Conservation (phyloP, 1,140 invertebrate species). For the Drosophila ambigua region DNA sequence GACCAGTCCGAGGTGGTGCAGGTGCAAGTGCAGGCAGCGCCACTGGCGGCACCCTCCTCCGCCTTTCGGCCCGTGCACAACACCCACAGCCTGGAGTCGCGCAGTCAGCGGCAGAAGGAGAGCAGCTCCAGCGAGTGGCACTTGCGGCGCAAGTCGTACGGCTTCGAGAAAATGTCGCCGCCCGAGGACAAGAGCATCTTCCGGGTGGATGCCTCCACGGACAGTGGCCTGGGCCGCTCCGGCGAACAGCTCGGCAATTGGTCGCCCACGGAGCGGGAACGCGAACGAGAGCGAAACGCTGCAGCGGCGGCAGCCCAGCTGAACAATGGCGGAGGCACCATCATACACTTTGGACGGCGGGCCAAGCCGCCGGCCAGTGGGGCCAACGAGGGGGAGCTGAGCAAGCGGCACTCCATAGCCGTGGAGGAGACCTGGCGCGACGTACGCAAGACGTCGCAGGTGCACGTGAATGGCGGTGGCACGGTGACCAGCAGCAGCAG, state of each 20-base stretch:
- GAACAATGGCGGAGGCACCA: constrained; percentile 53
- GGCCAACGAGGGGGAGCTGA: constrained; percentile 66
- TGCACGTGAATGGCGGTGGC: constrained; percentile 65
- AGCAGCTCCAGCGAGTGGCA: constrained; percentile 87
- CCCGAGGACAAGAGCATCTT: constrained; percentile 84
- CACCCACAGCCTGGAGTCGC: constrained; percentile 86
- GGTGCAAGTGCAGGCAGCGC: constrained; percentile 71
- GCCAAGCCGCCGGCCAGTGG: constrained; percentile 13
- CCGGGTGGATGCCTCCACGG: constrained; percentile 88
- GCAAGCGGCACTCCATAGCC: constrained; percentile 86
- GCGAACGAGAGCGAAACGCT: constrained; percentile 3
- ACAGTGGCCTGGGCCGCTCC: constrained; percentile 89
- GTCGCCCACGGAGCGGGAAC: constrained; percentile 70
- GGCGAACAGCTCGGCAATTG: constrained; percentile 87
- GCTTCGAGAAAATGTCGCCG: constrained; percentile 88
- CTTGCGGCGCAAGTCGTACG: constrained; percentile 89
- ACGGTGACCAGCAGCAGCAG: constrained; percentile 38
- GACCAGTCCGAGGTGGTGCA: constrained; percentile 3
- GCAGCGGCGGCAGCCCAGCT: constrained; percentile 10
- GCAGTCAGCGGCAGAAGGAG: constrained; percentile 82
- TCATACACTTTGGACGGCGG: constrained; percentile 68
- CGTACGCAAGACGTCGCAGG: constrained; percentile 80
- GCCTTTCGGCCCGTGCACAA: constrained; percentile 80
- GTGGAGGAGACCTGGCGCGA: constrained; percentile 85
- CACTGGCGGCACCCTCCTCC: constrained; percentile 23